A percentile compares a stretch with the other conserved stretches of the same genome.
Conservation (phyloP, 1,140 invertebrate species). For the Cardiocondyla obscurior region DNA sequence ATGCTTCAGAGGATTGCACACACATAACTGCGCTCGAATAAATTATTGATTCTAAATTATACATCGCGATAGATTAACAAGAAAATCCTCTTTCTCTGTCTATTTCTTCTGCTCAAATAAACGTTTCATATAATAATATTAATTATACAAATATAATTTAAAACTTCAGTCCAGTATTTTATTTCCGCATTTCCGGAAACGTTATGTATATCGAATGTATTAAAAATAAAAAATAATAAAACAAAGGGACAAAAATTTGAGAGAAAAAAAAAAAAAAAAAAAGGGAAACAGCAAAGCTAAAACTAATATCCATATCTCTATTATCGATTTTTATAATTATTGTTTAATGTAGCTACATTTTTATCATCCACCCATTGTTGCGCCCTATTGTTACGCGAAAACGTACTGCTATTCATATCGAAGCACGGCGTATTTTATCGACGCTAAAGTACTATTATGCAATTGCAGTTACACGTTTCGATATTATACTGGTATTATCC, state of each 20-base stretch:
- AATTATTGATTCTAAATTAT: slow-evolving; percentile 34
- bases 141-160: background rate
- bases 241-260: background rate
- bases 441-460: slow-evolving; percentile 21
- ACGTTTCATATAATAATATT: slow-evolving; percentile 2
- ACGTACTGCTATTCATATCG: background rate
- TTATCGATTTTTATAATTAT: slow-evolving; percentile 31
- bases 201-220: background rate
- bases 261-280: background rate
- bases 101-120: background rate
- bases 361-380: background rate
- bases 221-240: background rate
- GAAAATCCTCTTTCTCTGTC: background rate
- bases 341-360: slow-evolving; percentile 4
- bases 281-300: background rate
- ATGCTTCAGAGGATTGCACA: slow-evolving; percentile 38
- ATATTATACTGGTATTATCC: background rate
- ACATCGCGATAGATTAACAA: slow-evolving; percentile 1
- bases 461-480: slow-evolving; percentile 23
- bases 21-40: slow-evolving; percentile 41
- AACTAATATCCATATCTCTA: background rate
- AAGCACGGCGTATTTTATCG: slow-evolving; percentile 15
- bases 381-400: background rate
- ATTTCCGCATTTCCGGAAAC: background rate
- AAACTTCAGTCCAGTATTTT: background rate